phyloP scores from a whole-genome alignment of 2,113 vertebrate genomes.

The Tragelaphus buxtoni region DNA sequence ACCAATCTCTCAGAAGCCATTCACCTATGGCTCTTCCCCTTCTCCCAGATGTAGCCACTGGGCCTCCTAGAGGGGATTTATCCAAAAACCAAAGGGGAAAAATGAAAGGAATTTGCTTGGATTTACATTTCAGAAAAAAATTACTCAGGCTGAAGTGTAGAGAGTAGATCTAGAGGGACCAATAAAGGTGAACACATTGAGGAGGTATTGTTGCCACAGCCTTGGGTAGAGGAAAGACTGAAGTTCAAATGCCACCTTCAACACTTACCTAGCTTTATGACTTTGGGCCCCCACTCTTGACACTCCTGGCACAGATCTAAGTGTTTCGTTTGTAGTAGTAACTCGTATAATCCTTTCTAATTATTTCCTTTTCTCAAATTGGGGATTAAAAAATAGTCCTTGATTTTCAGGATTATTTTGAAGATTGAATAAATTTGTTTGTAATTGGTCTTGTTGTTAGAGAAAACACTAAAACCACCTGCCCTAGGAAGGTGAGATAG shows the following conservation, averaged over 20 bases:
- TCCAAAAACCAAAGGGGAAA: neutral
- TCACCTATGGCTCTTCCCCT: neutral
- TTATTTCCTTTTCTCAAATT: neutral
- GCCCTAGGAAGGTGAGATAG: neutral
- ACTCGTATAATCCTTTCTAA: neutral
- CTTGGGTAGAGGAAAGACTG: neutral
- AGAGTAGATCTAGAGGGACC: neutral
- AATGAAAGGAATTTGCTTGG: neutral
- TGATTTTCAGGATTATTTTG: neutral
- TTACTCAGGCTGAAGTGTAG: neutral
- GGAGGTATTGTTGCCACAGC: neutral
- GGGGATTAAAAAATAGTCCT: neutral
- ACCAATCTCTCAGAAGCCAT: neutral
- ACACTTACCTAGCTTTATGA: neutral
- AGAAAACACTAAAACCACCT: neutral
- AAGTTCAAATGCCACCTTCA: neutral
- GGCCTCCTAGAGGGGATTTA: neutral
- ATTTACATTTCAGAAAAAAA: neutral
- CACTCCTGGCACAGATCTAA: neutral
- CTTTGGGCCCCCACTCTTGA: neutral
- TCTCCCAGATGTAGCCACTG: neutral
- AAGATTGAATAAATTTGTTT: slow-evolving; percentile 27
- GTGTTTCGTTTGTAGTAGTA: neutral
- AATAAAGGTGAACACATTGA: neutral
- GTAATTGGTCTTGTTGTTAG: neutral